Evolutionary conservation across 2,113 vertebrate genomes (phyloP), one percentile per base, ranked within the genome.

Genomic region (Xiphophorus couchianus): DNA sequence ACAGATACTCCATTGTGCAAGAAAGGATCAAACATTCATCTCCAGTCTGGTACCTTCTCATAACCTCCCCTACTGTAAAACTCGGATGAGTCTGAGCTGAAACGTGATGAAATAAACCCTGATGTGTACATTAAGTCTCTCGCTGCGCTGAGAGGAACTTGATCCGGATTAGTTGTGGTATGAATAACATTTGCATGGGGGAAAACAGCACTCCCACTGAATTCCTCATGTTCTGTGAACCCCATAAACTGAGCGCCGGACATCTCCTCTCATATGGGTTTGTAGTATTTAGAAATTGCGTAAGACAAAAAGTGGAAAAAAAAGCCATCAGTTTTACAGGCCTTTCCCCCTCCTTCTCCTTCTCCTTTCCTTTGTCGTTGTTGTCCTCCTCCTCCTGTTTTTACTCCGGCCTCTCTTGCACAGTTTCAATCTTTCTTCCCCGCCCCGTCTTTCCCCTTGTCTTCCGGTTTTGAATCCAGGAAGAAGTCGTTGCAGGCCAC

Each of bases 401-500:
- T 62, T 31, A 67, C 58, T 28, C 69, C 31, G 15, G 0, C 77
- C 14, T 64, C 64, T 74, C 79, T 68, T 82, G 64, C 76, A 67
- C 73, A 19, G 35, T 28, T 82, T 91, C 86, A 92, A 62, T 90
- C 88, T 73, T 90, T 90, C 82, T 93, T 92, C 82, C 86, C 81
- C 3, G 83, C 73, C 17, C 71, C 69, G 29, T 73, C 91, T 61
- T 85, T 88, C 0, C 88, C 72, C 78, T 94, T 94, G 0, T 92
- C 92, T 27, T 95, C 94, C 60, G 93, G 85, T 68, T 94, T 89
- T 80, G 65, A 88, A 72, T 95, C 94, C 65, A 94, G 92, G 92
- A 95, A 95, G 92, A 95, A 95, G 91, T 95, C 95, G 65, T 95
- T 95, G 92, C 95, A 95, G 89, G 95, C 95, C 60, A 95, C 94